Percentiles rank a stretch among this genome's conserved stretches.
phyloP scores from a whole-genome alignment of 1,140 invertebrate species.

The Apis dorsata region DNA sequence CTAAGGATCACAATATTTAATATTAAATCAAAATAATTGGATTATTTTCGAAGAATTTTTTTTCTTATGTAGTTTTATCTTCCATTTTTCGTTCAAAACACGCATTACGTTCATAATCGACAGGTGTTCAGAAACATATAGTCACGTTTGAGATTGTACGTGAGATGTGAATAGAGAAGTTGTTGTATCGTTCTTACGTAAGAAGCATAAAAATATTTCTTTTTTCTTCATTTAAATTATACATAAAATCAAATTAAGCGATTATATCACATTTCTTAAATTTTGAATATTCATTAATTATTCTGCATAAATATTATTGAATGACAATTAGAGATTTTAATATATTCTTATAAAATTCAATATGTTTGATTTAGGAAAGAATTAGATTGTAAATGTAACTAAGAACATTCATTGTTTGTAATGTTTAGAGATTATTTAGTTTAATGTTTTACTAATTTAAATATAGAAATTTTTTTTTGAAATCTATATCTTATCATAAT shows the following conservation, averaged over 20 bases:
- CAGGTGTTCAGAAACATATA: background rate
- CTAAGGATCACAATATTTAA: too few relatives aligned
- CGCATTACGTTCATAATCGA: background rate
- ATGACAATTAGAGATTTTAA: background rate
- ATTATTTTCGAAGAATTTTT: background rate
- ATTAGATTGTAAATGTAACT: too few relatives aligned
- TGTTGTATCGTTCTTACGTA: constrained; percentile 12
- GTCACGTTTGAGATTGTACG: constrained; percentile 29
- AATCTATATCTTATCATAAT: too few relatives aligned
- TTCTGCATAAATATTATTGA: too few relatives aligned
- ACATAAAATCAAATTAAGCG: constrained; percentile 13
- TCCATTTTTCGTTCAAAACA: background rate
- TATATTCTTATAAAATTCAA: too few relatives aligned
- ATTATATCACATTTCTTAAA: background rate
- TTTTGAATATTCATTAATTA: background rate
- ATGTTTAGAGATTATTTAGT: too few relatives aligned
- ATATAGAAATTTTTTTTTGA: too few relatives aligned
- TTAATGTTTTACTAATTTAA: too few relatives aligned
- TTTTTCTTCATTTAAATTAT: background rate
- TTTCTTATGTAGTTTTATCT: background rate
- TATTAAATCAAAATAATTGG: background rate
- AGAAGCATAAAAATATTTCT: background rate
- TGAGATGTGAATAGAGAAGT: constrained; percentile 26
- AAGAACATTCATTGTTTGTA: too few relatives aligned
- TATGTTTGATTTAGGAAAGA: background rate